Evolutionary conservation across 2,888 invertebrate species (phyloP), one percentile per base, ranked within the genome.

Genomic region (Phorcus lineatus): DNA sequence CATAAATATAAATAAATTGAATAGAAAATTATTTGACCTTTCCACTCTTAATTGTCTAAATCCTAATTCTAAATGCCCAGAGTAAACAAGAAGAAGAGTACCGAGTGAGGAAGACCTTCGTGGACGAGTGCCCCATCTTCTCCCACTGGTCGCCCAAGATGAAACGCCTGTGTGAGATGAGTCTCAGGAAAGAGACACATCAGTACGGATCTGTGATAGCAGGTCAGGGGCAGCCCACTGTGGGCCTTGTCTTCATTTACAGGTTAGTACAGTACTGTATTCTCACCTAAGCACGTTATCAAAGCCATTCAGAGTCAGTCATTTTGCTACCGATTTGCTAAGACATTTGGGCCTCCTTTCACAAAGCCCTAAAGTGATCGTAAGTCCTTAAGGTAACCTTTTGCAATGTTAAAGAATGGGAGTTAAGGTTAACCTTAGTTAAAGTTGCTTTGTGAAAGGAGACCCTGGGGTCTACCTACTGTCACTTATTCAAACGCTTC

Each of bases 71-170:
- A 36, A 36, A 36, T n/a, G n/a, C 74, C 3, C 83, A 91, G 91
- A 88, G 88, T 19, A 87, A 88, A 66, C 91, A 92, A 80, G 90
- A 91, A 74, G 88, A 88, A 55, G 91, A 90, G 36, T 90, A 90
- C 76, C 80, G 85, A 57, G 90, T 91, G 80, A 82, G 90, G 70
- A 84, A 86, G 78, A 81, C 86, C 11, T 92, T 92, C 80, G 89
- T 92, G 31, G 80, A 85, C 19, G 82, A 81, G 7, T 86, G 87
- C 76, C 84, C 86, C 0, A 83, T 91, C 55, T 92, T 92, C 81
- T 53, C 81, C 24, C 84, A 87, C 28, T 91, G 92, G 92, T 86
- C 86, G n/a, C 74, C 88, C 2, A 89, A 89, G 81, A 89, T 90
- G 79, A 86, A 87, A 70, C 83, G 90, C 19, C 84, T 91, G 54